Evolutionary conservation across 2,113 vertebrate species (phyloP).

Genomic region (Callocephalon fimbriatum): DNA sequence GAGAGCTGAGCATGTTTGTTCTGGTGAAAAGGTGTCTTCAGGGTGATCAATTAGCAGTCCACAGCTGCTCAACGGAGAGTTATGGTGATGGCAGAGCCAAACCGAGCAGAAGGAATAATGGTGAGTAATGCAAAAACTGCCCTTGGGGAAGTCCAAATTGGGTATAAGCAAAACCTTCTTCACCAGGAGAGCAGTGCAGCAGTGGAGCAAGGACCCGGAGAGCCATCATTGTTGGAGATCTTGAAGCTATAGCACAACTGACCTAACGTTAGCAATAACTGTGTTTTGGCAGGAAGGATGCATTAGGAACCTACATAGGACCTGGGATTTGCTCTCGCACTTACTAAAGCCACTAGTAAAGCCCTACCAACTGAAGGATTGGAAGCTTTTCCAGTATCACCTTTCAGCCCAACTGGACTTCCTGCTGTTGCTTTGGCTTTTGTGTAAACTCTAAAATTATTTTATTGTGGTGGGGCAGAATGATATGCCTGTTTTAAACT

Average conservation of each 20-base stretch:
- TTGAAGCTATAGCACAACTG: neutral
- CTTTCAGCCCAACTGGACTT: neutral
- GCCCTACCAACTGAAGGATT: neutral
- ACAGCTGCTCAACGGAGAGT: neutral
- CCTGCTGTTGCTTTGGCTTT: neutral
- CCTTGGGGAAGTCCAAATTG: neutral
- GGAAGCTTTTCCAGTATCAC: neutral
- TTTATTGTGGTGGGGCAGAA: neutral
- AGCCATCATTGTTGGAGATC: neutral
- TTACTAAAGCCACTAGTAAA: neutral
- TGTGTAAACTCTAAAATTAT: neutral
- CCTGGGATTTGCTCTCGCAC: neutral
- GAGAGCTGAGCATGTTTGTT: neutral
- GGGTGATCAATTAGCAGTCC: neutral
- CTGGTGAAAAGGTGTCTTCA: neutral
- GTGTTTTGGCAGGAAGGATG: neutral
- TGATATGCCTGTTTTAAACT: neutral
- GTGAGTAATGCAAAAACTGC: neutral
- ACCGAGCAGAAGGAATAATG: neutral
- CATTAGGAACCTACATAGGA: neutral
- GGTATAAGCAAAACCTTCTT: neutral
- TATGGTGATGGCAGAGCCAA: neutral
- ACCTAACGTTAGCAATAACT: rapidly evolving
- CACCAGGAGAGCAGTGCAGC: neutral
- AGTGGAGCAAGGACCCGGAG: neutral